Evolutionary conservation across 2,113 vertebrate genomes (phyloP).

Genomic region (Eulacestoma nigropectus): DNA sequence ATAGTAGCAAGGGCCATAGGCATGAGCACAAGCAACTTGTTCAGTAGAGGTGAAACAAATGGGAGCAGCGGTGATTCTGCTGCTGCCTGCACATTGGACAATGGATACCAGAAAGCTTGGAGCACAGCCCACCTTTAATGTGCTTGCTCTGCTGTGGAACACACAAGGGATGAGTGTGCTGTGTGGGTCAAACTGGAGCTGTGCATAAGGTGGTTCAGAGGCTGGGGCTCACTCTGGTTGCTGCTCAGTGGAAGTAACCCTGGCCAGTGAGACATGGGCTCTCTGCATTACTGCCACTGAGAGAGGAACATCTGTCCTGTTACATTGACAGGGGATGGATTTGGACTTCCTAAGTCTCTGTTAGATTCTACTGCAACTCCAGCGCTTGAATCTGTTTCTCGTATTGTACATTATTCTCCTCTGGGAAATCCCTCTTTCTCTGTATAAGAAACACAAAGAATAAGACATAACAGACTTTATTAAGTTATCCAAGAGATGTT

Average conservation of each 20-base stretch:
- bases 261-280: neutral
- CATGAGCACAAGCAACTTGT: neutral
- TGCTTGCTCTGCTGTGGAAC: neutral
- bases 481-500: constrained; percentile 22
- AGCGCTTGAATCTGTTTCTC: constrained; percentile 11
- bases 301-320: neutral
- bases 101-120: neutral
- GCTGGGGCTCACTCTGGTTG: neutral
- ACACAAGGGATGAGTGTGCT: neutral
- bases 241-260: neutral
- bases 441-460: neutral
- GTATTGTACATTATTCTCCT: neutral
- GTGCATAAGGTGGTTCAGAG: neutral
- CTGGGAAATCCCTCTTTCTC: constrained; percentile 3
- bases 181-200: neutral
- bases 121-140: neutral
- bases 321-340: neutral
- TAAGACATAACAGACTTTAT: neutral
- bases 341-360: neutral
- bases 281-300: neutral
- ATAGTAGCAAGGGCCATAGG: neutral
- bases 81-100: neutral
- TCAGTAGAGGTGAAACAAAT: neutral
- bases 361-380: neutral
- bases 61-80: neutral